phyloP scores from a whole-genome alignment of 2,113 vertebrate genomes.

The Arothron firmamentum region DNA sequence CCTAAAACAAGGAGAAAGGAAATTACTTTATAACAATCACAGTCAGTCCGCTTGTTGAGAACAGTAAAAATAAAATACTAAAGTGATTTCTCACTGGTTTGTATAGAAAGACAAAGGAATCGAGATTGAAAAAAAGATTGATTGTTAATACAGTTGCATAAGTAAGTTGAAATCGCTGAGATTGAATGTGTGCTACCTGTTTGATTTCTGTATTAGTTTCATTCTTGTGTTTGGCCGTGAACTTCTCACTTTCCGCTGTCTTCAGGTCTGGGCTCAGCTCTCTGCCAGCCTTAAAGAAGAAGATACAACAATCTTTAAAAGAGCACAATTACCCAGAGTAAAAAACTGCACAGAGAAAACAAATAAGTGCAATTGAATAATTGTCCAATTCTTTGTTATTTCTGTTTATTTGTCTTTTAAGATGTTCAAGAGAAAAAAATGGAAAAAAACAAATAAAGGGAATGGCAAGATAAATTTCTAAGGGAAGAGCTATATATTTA shows the following conservation, averaged over 20 bases:
- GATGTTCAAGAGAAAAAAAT: too few species aligned
- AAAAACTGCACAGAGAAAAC: too few species aligned
- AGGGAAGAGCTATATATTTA: too few species aligned
- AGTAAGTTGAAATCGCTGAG: too few species aligned
- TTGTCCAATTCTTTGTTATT: too few species aligned
- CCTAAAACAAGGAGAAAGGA: conserved; percentile 26
- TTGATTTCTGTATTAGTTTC: conserved; percentile 44
- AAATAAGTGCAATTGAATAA: too few species aligned
- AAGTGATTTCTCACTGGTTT: neutral
- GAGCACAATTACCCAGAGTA: neutral
- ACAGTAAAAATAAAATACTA: neutral
- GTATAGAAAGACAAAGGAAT: neutral
- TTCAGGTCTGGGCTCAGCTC: conserved; percentile 27
- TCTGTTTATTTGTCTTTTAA: too few species aligned
- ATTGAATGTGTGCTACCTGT: conserved; percentile 47
- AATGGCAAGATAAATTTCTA: too few species aligned
- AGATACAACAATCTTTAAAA: conserved; percentile 7
- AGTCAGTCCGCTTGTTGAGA: neutral
- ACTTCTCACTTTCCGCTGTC: conserved; percentile 36
- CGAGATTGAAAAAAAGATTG: neutral
- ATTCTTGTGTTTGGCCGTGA: conserved; percentile 21
- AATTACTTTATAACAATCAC: neutral
- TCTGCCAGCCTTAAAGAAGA: conserved; percentile 17
- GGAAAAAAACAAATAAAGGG: too few species aligned
- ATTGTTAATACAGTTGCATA: conserved; percentile 11